Conservation (phyloP, 92 coral and sea anemone species). For the Paragorgia papillata region DNA sequence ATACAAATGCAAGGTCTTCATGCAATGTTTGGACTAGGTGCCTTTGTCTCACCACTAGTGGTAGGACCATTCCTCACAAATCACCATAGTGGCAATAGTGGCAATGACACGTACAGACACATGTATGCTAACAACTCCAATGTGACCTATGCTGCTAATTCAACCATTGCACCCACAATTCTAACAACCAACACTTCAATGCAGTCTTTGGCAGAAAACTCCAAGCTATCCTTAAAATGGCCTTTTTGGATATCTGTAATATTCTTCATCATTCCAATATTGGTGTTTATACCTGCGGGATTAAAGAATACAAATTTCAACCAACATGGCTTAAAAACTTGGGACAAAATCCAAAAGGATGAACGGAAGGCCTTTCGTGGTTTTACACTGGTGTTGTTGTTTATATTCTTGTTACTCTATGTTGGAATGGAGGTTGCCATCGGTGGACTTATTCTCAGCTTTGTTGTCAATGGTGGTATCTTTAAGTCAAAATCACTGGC, state of each 20-base stretch:
- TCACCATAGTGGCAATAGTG: neutral
- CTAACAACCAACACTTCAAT: neutral
- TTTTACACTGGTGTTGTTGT: conserved; percentile 62
- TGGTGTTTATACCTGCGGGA: conserved; percentile 63
- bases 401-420: conserved; percentile 72
- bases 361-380: conserved; percentile 60
- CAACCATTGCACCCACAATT: neutral
- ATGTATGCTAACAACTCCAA: neutral
- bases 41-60: conserved; percentile 77
- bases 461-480: conserved; percentile 54
- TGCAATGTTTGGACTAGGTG: conserved; percentile 85
- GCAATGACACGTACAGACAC: neutral
- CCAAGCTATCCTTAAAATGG: conserved; percentile 54
- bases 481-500: conserved; percentile 63
- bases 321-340: conserved; percentile 7
- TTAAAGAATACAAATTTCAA: conserved; percentile 53
- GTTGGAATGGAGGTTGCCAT: conserved; percentile 88
- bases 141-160: no score
- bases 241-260: conserved; percentile 77
- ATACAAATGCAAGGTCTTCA: conserved; percentile 84
- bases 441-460: conserved; percentile 86
- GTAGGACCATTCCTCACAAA: conserved; percentile 71
- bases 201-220: neutral
- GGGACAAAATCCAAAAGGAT: conserved; percentile 49
- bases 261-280: conserved; percentile 64